phyloP scores from a whole-genome alignment of 2,888 invertebrate species.

The Holacanthella duospinosa region DNA sequence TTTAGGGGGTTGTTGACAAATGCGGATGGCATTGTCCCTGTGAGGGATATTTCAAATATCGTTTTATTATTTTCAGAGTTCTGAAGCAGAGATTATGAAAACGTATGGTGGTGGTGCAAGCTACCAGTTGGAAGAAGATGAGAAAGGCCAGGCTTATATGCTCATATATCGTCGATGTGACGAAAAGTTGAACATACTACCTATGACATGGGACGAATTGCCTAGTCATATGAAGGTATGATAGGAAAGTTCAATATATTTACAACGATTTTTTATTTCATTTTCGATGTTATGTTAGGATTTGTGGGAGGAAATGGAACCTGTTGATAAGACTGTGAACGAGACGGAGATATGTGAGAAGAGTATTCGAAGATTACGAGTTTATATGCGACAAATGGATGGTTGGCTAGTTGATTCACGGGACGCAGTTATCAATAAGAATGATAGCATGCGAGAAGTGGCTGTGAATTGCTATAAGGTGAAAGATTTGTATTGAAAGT shows the following conservation, averaged over 20 bases:
- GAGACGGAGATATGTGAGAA: slow-evolving; percentile 51
- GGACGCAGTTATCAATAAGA: slow-evolving; percentile 51
- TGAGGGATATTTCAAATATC: too few species aligned
- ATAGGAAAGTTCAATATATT: not conserved
- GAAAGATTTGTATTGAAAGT: slow-evolving; percentile 9
- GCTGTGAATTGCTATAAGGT: slow-evolving; percentile 51
- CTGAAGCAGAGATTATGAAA: slow-evolving; percentile 66
- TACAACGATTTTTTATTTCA: not conserved
- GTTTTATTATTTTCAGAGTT: too few species aligned
- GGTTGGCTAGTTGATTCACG: slow-evolving; percentile 45
- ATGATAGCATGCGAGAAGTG: slow-evolving; percentile 51
- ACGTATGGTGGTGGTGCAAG: slow-evolving; percentile 66
- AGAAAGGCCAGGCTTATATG: slow-evolving; percentile 71
- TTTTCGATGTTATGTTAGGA: slow-evolving; percentile 40
- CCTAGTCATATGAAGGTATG: slow-evolving; percentile 56
- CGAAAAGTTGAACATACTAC: slow-evolving; percentile 51
- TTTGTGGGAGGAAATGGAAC: slow-evolving; percentile 53
- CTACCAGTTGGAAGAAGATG: slow-evolving; percentile 18
- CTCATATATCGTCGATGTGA: slow-evolving; percentile 74
- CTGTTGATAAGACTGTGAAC: slow-evolving; percentile 55
- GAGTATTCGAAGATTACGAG: slow-evolving; percentile 48
- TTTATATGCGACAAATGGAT: slow-evolving; percentile 8
- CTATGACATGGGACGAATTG: slow-evolving; percentile 57
- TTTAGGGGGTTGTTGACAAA: too few species aligned
- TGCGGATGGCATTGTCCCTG: too few species aligned